A percentile compares a stretch with the other conserved stretches of the same genome.
Evolutionary conservation across 2,113 vertebrate species (phyloP).

Genomic region (Bufo bufo): DNA sequence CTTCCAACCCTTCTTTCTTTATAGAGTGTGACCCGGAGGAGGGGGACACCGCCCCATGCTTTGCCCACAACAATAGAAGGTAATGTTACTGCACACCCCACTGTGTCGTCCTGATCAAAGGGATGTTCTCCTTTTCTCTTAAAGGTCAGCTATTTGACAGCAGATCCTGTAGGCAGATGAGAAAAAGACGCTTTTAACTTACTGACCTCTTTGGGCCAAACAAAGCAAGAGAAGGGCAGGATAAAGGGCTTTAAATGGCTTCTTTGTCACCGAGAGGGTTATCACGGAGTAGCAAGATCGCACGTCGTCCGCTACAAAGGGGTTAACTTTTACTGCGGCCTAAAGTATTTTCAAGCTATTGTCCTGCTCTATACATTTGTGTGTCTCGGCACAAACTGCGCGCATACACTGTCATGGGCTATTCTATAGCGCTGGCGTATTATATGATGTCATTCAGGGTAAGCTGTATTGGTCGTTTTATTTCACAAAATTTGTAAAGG

Average conservation of each 20-base stretch:
- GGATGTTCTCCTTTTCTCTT: slow-evolving; percentile 64
- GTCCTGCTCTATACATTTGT: not conserved
- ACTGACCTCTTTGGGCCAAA: slow-evolving; percentile 68
- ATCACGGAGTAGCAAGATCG: not conserved
- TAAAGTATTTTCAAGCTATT: not conserved
- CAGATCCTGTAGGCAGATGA: slow-evolving; percentile 71
- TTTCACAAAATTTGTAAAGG: too few species aligned
- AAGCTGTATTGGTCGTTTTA: too few species aligned
- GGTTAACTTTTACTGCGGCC: not conserved
- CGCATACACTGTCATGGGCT: not conserved
- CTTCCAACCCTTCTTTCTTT: slow-evolving; percentile 74
- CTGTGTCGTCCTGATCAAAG: slow-evolving; percentile 80
- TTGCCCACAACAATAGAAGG: slow-evolving; percentile 74
- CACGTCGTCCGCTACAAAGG: not conserved
- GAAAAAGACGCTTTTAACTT: slow-evolving; percentile 71
- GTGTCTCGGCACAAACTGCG: slow-evolving; percentile 1
- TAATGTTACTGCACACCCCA: slow-evolving; percentile 78
- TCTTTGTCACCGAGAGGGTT: slow-evolving; percentile 24
- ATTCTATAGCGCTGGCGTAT: not conserved
- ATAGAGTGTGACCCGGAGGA: slow-evolving; percentile 74
- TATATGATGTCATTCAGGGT: not conserved
- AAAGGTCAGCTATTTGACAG: slow-evolving; percentile 65
- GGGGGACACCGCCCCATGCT: slow-evolving; percentile 74
- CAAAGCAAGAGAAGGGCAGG: slow-evolving; percentile 63
- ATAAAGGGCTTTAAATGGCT: slow-evolving; percentile 66